Percentiles rank a stretch among this genome's conserved stretches.
Evolutionary conservation across 2,888 invertebrate species (phyloP).

Genomic region (Cheilosia vulpina): DNA sequence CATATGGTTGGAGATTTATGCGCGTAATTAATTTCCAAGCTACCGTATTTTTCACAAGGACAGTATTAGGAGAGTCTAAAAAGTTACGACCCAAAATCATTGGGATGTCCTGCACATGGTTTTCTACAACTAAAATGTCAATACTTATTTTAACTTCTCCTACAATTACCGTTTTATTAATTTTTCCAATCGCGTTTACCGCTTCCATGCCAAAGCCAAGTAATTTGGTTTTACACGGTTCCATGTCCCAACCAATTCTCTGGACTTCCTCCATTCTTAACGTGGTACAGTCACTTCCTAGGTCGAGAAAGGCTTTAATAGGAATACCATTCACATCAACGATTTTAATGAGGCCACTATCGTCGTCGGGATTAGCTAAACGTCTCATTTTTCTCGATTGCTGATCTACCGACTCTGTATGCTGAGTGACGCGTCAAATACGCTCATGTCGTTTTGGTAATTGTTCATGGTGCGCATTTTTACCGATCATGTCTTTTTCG

Average conservation of each 20-base stretch:
- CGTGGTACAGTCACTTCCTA: conserved; percentile 7
- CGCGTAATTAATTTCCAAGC: background rate
- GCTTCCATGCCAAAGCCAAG: no score
- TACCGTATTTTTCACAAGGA: background rate
- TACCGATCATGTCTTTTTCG: background rate
- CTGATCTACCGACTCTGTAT: no score
- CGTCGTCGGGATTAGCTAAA: background rate
- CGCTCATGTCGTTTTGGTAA: background rate
- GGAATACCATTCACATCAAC: background rate
- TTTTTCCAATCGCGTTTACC: no score
- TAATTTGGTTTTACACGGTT: no score
- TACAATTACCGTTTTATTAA: no score
- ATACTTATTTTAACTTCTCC: background rate
- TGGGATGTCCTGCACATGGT: background rate
- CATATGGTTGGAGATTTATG: background rate
- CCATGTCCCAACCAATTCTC: background rate
- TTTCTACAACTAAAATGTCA: conserved; percentile 4
- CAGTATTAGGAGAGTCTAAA: background rate
- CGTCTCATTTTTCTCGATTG: conserved; percentile 10
- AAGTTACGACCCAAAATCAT: background rate
- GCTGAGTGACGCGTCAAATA: background rate
- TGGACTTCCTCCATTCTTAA: background rate
- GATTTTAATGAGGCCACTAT: conserved; percentile 2
- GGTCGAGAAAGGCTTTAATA: conserved; percentile 18
- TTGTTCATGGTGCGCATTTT: background rate